These are phyloP conservation scores for Agrotis segetum DNA, from an alignment of 2,888 invertebrate genomes.

Conservation along the genomic window DNA sequence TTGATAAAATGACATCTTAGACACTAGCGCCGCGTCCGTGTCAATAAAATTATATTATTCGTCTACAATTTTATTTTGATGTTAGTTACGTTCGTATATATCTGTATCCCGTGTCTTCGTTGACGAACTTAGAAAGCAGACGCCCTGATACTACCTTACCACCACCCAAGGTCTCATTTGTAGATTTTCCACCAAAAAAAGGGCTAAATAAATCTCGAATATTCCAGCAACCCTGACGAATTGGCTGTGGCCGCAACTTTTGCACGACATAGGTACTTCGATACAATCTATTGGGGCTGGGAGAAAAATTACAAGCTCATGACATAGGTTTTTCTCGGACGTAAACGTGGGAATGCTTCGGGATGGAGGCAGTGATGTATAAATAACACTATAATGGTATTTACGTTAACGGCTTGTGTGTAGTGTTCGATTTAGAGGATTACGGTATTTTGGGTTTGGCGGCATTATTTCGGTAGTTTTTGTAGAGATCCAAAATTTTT, in stretches of 20 bases:
- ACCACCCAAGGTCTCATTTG: no score
- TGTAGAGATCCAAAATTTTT: background rate
- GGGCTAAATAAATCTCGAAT: no score
- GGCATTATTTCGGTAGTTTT: background rate
- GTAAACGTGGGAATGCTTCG: slow-evolving; percentile 50
- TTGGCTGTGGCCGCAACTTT: slow-evolving; percentile 69
- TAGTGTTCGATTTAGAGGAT: slow-evolving; percentile 1
- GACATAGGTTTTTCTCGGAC: slow-evolving; percentile 73
- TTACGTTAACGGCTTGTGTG: slow-evolving; percentile 22
- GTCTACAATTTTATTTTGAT: no score
- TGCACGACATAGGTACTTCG: slow-evolving; percentile 66
- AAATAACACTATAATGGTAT: slow-evolving; percentile 59
- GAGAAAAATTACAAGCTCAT: slow-evolving; percentile 79
- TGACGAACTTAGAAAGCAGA: no score
- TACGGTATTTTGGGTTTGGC: background rate
- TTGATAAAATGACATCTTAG: no score
- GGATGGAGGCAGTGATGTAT: slow-evolving; percentile 57
- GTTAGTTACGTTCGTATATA: no score
- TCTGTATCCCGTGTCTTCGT: no score
- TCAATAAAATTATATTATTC: no score
- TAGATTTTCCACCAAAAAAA: no score
- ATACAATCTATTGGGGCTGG: slow-evolving; percentile 76
- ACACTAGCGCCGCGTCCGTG: no score
- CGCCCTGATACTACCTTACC: no score
- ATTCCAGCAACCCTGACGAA: no score